Evolutionary conservation across 35 echinoderm and acorn worm genomes (phyloP).

Genomic region (Strongylocentrotus purpuratus): DNA sequence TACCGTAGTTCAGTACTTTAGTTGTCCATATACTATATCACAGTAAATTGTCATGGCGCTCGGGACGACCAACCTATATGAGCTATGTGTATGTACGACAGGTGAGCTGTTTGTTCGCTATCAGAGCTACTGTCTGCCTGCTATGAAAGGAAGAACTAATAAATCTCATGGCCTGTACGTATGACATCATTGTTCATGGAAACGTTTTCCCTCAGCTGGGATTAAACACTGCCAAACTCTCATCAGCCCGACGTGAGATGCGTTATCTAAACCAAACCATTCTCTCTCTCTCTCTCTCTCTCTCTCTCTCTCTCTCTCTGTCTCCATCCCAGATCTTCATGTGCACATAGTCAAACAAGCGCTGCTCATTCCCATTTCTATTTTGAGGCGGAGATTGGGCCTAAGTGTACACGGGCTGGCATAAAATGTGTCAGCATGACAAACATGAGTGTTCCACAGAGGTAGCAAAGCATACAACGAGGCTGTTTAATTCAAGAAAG

Average conservation of each 20-base stretch:
- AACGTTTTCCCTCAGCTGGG: neutral
- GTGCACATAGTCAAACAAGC: neutral
- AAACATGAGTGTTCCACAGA: neutral
- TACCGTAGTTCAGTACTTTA: neutral
- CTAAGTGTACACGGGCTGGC: conserved; percentile 15
- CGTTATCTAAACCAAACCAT: neutral
- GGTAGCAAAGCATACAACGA: neutral
- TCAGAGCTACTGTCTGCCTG: neutral
- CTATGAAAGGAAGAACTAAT: neutral
- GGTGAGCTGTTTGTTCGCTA: neutral
- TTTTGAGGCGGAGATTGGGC: conserved; percentile 5
- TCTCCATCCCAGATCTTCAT: neutral
- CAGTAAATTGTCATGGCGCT: neutral
- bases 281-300: conserved; percentile 27
- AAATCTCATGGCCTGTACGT: conserved; percentile 1
- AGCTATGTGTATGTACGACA: neutral
- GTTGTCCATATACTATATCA: neutral
- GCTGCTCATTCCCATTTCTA: neutral
- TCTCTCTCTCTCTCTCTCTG: neutral
- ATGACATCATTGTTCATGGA: conserved; percentile 11
- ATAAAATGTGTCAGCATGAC: conserved; percentile 18
- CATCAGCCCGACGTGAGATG: neutral
- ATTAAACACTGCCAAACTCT: neutral
- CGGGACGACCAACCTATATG: neutral
- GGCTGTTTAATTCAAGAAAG: conserved; percentile 34